These are phyloP conservation scores for Epinephelus cyanopodus DNA, from an alignment of 2,113 vertebrate species.

Conservation along the genomic window DNA sequence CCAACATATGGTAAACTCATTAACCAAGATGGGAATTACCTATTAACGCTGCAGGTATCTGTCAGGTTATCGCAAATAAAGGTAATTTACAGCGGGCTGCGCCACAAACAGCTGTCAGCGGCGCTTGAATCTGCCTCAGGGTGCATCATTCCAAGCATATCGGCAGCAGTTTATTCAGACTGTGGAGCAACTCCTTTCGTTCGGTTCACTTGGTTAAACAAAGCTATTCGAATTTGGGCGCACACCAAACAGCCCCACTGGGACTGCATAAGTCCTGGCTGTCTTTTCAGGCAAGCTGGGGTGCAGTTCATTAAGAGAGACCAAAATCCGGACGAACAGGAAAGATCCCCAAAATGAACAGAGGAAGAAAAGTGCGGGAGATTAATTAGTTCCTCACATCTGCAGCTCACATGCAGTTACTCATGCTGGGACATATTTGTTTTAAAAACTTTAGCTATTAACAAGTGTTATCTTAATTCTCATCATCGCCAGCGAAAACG, in stretches of 20 bases:
- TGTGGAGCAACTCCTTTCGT: slow-evolving; percentile 3
- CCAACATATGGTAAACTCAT: slow-evolving; percentile 50
- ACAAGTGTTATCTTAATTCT: too few species aligned
- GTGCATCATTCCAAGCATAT: slow-evolving; percentile 13
- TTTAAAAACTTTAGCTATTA: too few species aligned
- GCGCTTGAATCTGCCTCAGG: slow-evolving; percentile 37
- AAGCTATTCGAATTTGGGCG: slow-evolving; percentile 29
- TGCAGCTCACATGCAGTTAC: too few species aligned
- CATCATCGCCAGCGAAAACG: too few species aligned
- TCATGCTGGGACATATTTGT: too few species aligned
- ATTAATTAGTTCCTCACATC: background rate
- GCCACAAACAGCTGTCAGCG: slow-evolving; percentile 32
- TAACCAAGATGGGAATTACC: slow-evolving; percentile 45
- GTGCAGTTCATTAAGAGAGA: slow-evolving; percentile 19
- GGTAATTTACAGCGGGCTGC: slow-evolving; percentile 33
- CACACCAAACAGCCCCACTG: background rate
- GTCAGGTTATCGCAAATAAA: slow-evolving; percentile 49
- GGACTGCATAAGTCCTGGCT: background rate
- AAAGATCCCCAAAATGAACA: background rate
- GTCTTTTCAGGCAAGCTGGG: slow-evolving; percentile 3
- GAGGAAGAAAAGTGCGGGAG: background rate
- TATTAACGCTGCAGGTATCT: slow-evolving; percentile 39
- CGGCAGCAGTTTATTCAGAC: slow-evolving; percentile 30
- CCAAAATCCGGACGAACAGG: background rate
- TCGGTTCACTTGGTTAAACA: slow-evolving; percentile 40